Evolutionary conservation across 92 coral and sea anemone species (phyloP).

Genomic region (Phymanthus crucifer): DNA sequence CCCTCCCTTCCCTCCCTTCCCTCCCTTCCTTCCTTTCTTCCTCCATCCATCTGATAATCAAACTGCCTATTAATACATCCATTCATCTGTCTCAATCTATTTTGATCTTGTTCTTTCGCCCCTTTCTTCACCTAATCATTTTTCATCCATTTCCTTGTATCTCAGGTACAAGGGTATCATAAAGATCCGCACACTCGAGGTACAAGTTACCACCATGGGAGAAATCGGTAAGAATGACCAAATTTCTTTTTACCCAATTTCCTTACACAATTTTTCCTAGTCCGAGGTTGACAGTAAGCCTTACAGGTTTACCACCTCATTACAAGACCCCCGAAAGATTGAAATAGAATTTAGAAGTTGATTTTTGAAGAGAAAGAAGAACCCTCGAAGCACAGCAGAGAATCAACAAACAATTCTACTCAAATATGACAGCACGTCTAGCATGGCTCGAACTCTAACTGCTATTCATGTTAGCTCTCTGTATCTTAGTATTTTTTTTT

Average conservation of each 20-base stretch:
- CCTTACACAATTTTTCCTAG: too few relatives aligned
- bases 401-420: too few relatives aligned
- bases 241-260: background rate
- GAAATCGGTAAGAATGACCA: slow-evolving; percentile 61
- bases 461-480: background rate
- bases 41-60: background rate
- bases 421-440: too few relatives aligned
- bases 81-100: background rate
- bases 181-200: slow-evolving; percentile 82
- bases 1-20: background rate
- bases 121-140: background rate
- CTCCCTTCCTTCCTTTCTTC: background rate
- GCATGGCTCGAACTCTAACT: too few relatives aligned
- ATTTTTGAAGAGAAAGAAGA: too few relatives aligned
- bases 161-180: slow-evolving; percentile 82
- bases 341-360: too few relatives aligned
- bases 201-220: slow-evolving; percentile 70
- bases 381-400: too few relatives aligned
- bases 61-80: too few relatives aligned
- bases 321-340: too few relatives aligned
- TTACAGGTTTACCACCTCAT: too few relatives aligned
- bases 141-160: slow-evolving; percentile 1
- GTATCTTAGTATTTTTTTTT: too few relatives aligned
- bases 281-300: too few relatives aligned
- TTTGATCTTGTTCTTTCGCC: background rate